A percentile compares a stretch with the other conserved stretches of the same genome.
phyloP scores from a whole-genome alignment of 2,113 vertebrate species.

The Xerus inauris region DNA sequence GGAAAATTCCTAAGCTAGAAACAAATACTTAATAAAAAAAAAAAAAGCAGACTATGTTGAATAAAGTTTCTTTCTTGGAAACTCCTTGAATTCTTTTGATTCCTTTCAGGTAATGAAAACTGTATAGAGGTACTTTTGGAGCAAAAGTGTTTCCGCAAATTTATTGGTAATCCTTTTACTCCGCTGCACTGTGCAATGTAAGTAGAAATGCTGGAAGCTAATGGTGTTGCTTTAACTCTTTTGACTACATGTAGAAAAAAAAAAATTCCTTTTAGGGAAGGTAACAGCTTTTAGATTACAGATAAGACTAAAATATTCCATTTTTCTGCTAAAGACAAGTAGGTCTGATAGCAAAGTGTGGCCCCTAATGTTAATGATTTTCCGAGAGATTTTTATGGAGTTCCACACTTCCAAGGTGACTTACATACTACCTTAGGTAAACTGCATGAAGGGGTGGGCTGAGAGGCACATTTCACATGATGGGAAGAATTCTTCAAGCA shows the following conservation, averaged over 20 bases:
- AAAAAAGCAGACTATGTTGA: background rate
- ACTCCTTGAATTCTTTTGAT: slow-evolving; percentile 65
- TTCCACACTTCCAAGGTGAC: too few species aligned
- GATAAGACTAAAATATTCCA: slow-evolving; percentile 6
- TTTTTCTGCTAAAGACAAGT: slow-evolving; percentile 25
- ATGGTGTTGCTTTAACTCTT: background rate
- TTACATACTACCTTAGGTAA: background rate
- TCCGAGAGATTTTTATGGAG: background rate
- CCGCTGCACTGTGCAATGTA: slow-evolving; percentile 98
- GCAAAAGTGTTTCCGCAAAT: slow-evolving; percentile 92
- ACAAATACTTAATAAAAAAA: background rate
- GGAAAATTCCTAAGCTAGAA: slow-evolving; percentile 40
- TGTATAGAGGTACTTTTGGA: slow-evolving; percentile 98
- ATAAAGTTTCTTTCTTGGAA: slow-evolving; percentile 14
- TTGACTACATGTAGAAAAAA: background rate
- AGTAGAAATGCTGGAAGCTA: slow-evolving; percentile 78
- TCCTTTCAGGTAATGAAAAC: slow-evolving; percentile 94
- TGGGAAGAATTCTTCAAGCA: background rate
- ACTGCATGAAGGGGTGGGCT: background rate
- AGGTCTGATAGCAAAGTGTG: background rate
- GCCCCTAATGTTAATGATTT: background rate
- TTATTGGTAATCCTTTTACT: slow-evolving; percentile 95
- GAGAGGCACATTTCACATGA: background rate
- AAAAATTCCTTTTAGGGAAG: background rate
- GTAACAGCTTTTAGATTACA: background rate